Base-by-base conservation (phyloP, 1,140 invertebrate species). In the Drosophila tristis region DNA sequence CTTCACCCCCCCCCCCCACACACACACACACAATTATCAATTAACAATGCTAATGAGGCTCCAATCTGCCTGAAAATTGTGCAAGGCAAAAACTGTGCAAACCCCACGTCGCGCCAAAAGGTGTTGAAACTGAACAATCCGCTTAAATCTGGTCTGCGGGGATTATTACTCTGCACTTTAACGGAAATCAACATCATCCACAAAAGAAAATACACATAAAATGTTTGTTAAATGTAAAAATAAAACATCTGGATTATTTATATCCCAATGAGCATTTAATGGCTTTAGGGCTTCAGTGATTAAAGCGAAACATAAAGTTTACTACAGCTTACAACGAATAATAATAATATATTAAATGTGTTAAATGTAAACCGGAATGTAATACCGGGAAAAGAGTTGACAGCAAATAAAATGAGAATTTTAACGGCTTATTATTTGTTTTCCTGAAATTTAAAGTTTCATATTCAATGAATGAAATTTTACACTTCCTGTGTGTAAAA, bases 1-100 rank as follows among this genome's bases (percentile, higher is more conserved):
- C 15, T 39, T 42, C 15, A 16, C n/a, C n/a, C n/a, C 16, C 16
- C 16, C 16, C 16, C 31, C 39, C 35, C 45, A 23, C 62, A 13
- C 29, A 29, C 8, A 31, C 2, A 39, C 35, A 39, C 11, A 39
- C 35, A 39, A n/a, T 57, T 71, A 58, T 71, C 79, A 81, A 81
- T 81, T 81, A 77, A 81, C 75, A 64, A 81, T 81, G 67, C 74
- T 81, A 81, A 81, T 81, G 55, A 78, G 54, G 26, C 53, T 26
- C 16, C 16, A 25, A 29, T 47, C 25, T 23, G 43, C 5, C 0
- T 43, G 23, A 15, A 47, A 61, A 72, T 60, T 48, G 68, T 65
- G 61, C 48, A 29, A 47, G 8, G 31, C 8, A 31, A 55, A 50
- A 48, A 8, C 20, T 25, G 45, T 35, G 11, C 13, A 48, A 53